Percentiles rank a stretch among this genome's conserved stretches.
Evolutionary conservation across 2,888 invertebrate genomes (phyloP).

Genomic region (Sthenelais limicola): DNA sequence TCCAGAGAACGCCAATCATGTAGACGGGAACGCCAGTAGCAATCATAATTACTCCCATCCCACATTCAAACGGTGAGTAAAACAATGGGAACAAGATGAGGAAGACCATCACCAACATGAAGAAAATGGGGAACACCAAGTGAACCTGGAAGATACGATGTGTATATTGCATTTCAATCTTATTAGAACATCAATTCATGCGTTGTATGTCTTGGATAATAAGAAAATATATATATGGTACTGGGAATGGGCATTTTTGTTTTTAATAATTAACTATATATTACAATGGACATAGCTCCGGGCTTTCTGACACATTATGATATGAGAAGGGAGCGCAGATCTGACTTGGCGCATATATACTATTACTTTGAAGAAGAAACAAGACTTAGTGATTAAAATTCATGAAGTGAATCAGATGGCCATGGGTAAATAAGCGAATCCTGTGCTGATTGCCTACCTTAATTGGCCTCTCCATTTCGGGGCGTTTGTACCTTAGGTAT

Average conservation of each 20-base stretch:
- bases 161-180: background rate
- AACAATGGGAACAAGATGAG: conserved; percentile 67
- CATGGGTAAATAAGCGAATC: no score
- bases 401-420: no score
- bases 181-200: background rate
- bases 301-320: no score
- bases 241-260: no score
- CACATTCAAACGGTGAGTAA: conserved; percentile 64
- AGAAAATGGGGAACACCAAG: conserved; percentile 66
- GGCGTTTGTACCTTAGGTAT: conserved; percentile 85
- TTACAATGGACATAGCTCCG: no score
- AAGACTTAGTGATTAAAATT: no score
- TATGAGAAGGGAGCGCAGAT: no score
- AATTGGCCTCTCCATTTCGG: conserved; percentile 84
- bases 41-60: conserved; percentile 66
- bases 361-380: no score
- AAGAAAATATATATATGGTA: no score
- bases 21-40: conserved; percentile 81
- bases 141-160: conserved; percentile 58
- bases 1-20: conserved; percentile 75
- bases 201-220: no score
- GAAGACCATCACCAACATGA: conserved; percentile 65
- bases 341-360: no score
- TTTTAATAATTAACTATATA: no score
- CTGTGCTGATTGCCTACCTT: conserved; percentile 74